Conservation (phyloP, 1,140 invertebrate genomes). For the Plectrocnemia conspersa region DNA sequence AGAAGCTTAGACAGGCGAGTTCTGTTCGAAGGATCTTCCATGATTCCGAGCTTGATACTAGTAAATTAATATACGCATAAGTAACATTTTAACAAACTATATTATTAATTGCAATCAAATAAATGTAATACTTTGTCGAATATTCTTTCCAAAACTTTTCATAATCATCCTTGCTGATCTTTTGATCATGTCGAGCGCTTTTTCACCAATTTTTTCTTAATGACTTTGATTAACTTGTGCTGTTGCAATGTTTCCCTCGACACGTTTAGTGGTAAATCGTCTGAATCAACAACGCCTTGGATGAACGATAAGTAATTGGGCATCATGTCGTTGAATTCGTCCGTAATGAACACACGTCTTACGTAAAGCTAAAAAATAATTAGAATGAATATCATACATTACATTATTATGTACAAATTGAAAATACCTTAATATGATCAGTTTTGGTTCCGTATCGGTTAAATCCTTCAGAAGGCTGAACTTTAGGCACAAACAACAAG, state of each 20-base stretch:
- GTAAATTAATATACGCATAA: conserved; percentile 25
- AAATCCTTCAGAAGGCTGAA: conserved; percentile 88
- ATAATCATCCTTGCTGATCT: conserved; percentile 87
- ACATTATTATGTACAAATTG: neutral
- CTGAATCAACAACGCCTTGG: conserved; percentile 96
- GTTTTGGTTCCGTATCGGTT: conserved; percentile 91
- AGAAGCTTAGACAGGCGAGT: conserved; percentile 92
- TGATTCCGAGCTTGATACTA: conserved; percentile 92
- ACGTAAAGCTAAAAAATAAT: conserved; percentile 71
- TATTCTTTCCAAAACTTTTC: conserved; percentile 98
- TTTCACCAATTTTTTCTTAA: conserved; percentile 97
- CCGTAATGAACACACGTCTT: conserved; percentile 96
- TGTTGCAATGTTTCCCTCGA: conserved; percentile 98
- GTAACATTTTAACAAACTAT: conserved; percentile 10
- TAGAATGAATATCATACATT: conserved; percentile 16
- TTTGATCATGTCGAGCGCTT: conserved; percentile 98
- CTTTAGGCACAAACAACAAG: conserved; percentile 86
- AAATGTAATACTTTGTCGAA: conserved; percentile 76
- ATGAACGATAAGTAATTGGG: conserved; percentile 96
- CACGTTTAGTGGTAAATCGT: conserved; percentile 97
- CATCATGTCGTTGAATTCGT: conserved; percentile 99
- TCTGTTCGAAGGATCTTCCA: conserved; percentile 96
- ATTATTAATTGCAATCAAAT: neutral
- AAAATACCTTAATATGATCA: conserved; percentile 83
- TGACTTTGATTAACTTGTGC: conserved; percentile 97